Evolutionary conservation across 2,888 invertebrate species (phyloP).

Genomic region (Allophyes oxyacanthae): DNA sequence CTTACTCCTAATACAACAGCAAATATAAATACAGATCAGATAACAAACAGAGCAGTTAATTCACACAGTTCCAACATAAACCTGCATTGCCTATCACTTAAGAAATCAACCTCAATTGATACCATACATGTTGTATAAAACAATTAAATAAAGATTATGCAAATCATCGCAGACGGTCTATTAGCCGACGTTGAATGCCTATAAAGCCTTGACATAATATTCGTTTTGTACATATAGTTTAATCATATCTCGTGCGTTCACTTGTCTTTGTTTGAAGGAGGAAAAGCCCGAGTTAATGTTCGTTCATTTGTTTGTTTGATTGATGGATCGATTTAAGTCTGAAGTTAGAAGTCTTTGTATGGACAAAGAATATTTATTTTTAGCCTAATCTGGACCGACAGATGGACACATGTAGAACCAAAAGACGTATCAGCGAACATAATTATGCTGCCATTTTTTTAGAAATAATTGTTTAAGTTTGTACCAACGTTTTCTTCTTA

Average conservation of each 20-base stretch:
- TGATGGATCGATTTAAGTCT: slow-evolving; percentile 33
- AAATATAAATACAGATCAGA: slow-evolving; percentile 27
- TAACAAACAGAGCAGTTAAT: slow-evolving; percentile 27
- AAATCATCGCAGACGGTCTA: slow-evolving; percentile 62
- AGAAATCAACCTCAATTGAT: slow-evolving; percentile 58
- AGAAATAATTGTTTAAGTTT: background rate
- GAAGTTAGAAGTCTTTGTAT: slow-evolving; percentile 25
- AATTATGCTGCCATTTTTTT: slow-evolving; percentile 4
- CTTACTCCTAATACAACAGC: background rate
- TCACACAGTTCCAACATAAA: slow-evolving; percentile 21
- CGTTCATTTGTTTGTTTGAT: slow-evolving; percentile 40
- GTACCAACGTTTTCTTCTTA: no score
- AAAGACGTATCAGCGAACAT: slow-evolving; percentile 11
- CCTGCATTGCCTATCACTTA: slow-evolving; percentile 33
- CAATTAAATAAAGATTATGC: slow-evolving; percentile 77
- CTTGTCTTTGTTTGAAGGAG: slow-evolving; percentile 32
- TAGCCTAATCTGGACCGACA: slow-evolving; percentile 23
- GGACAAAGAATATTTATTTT: slow-evolving; percentile 29
- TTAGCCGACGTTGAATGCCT: slow-evolving; percentile 45
- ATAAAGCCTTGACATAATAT: slow-evolving; percentile 68
- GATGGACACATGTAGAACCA: slow-evolving; percentile 7
- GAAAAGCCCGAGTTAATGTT: slow-evolving; percentile 33
- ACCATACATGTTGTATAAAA: slow-evolving; percentile 51
- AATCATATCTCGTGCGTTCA: slow-evolving; percentile 10
- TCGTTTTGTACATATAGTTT: slow-evolving; percentile 10